Conservation (phyloP, 2,797 vertebrate genomes). For the Acanthurus lineatus region DNA sequence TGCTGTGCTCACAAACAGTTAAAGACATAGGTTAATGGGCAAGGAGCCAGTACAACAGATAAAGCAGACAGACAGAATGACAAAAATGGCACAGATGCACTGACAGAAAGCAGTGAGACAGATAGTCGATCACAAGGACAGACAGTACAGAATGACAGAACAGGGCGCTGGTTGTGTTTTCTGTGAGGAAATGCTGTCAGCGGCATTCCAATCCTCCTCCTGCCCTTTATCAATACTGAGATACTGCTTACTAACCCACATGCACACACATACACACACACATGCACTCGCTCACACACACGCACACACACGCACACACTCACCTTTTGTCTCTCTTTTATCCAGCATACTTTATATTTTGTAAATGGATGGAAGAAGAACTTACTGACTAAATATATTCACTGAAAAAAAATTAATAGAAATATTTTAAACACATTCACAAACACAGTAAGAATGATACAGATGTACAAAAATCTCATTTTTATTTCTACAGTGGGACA, state of each 20-base stretch:
- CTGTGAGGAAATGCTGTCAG: conserved; percentile 54
- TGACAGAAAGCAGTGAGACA: conserved; percentile 17
- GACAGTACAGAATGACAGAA: conserved; percentile 52
- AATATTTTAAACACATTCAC: neutral
- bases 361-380: neutral
- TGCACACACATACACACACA: neutral
- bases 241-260: conserved; percentile 1
- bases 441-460: neutral
- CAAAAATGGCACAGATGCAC: conserved; percentile 23
- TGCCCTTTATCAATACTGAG: conserved; percentile 61
- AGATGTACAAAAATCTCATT: neutral
- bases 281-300: conserved; percentile 10
- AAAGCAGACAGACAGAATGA: conserved; percentile 28
- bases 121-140: conserved; percentile 42
- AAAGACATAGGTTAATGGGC: conserved; percentile 8
- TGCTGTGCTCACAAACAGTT: conserved; percentile 14
- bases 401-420: too few relatives aligned
- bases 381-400: neutral
- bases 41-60: conserved; percentile 53
- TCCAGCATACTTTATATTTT: neutral
- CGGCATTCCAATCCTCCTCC: conserved; percentile 74
- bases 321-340: neutral
- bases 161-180: conserved; percentile 68
- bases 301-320: neutral
- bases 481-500: neutral